Conservation (phyloP, 2,888 invertebrate species). For the Heliothis peltigera region DNA sequence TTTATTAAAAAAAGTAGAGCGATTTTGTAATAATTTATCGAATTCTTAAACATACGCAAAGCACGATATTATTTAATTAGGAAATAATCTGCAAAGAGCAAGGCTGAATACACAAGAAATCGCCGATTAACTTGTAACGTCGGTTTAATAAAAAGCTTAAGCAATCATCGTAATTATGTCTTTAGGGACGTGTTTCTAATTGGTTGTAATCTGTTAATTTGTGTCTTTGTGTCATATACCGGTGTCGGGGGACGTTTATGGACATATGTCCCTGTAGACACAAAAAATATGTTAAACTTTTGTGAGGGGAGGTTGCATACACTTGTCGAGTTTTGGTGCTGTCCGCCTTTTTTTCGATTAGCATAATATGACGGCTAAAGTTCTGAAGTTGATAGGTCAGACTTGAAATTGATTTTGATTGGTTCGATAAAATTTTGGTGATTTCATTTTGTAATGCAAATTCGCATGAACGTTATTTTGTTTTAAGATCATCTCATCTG, state of each 20-base stretch:
- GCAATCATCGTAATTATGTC: slow-evolving; percentile 7
- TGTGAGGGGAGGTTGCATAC: slow-evolving; percentile 19
- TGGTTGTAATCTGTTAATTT: slow-evolving; percentile 35
- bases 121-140: not conserved
- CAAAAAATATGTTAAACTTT: slow-evolving; percentile 50
- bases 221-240: slow-evolving; percentile 53
- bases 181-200: slow-evolving; percentile 27
- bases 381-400: not conserved
- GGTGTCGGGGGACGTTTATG: slow-evolving; percentile 21
- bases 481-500: too few species aligned
- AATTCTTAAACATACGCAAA: not conserved
- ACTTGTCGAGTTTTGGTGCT: slow-evolving; percentile 14
- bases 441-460: too few species aligned
- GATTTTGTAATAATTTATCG: not conserved
- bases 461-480: too few species aligned
- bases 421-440: too few species aligned
- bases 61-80: not conserved
- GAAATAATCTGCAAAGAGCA: not conserved
- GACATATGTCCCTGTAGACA: slow-evolving; percentile 22
- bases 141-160: not conserved
- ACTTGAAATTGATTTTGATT: not conserved
- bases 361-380: not conserved
- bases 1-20: not conserved
- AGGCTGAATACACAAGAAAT: not conserved
- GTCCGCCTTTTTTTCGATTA: not conserved